Base-by-base conservation (phyloP, 2,888 invertebrate genomes). In the Amphiduros pacificus region DNA sequence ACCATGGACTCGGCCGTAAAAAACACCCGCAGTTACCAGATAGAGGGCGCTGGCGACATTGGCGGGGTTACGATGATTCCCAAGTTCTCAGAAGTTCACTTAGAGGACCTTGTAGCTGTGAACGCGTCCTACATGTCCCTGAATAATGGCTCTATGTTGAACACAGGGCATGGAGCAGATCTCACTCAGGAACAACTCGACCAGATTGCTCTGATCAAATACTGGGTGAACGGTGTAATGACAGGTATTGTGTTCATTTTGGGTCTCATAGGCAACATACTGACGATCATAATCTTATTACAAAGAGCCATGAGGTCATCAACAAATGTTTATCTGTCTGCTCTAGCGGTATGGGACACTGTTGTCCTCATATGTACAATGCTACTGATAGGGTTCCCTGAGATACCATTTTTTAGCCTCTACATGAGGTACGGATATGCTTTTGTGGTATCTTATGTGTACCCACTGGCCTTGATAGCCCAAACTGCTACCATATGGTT, bases 401-500 rank as follows among this genome's bases (percentile, higher is more conserved):
- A 74, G 53, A 58, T 80, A 4, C 44, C 56, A 6, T 27, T 28
- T n/a, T 28, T 44, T n/a, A 20, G 44, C 14, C 59, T 50, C 9
- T 80, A 76, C 67, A 63, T 60, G 9, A 36, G 59, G 14, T 56
- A 67, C 5, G 69, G 73, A 0, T 71, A 72, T 54, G 76, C 80
- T 4, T 79, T 77, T 63, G 68, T 81, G 11, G 76, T 80, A 2
- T 76, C 75, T 11, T 79, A 75, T 65, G 65, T 76, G 3, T 82
- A 82, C 69, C 94, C 95, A 22, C 81, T 94, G 44, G 93, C 92
- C 6, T 88, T 91, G 81, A 90, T 90, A 26, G 91, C 92, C 59
- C 94, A 97, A 84, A 94, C 95, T 67, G 92, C 93, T 64, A 94
- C 95, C 56, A 93, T 94, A 60, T 97, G 96, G 85, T 87, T 97